Evolutionary conservation across 2,797 vertebrate species (phyloP).

Genomic region (Poecilia wingei): DNA sequence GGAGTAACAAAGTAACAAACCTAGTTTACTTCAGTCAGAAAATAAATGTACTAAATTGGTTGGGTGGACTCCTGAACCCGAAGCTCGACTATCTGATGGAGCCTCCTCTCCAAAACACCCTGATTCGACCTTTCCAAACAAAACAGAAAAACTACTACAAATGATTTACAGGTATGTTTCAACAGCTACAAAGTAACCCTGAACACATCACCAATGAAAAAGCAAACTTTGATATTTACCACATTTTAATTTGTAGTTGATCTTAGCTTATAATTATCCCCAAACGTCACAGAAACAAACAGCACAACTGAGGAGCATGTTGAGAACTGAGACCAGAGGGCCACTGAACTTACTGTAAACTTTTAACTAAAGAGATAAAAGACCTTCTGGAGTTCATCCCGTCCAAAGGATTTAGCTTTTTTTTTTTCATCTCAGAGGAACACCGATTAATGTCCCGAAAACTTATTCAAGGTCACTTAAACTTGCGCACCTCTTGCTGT

Average conservation of each 20-base stretch:
- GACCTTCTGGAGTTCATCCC: slow-evolving; percentile 16
- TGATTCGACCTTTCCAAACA: background rate
- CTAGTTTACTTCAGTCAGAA: background rate
- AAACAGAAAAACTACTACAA: background rate
- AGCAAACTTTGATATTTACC: background rate
- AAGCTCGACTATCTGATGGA: no score
- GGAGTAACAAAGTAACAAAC: no score
- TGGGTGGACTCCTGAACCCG: no score
- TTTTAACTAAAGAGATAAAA: slow-evolving; percentile 33
- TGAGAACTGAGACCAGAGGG: slow-evolving; percentile 15
- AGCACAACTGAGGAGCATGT: background rate
- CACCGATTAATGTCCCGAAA: slow-evolving; percentile 53
- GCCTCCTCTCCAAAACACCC: no score
- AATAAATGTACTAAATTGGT: background rate
- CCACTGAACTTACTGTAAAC: slow-evolving; percentile 13
- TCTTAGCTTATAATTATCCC: background rate
- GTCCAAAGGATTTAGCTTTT: slow-evolving; percentile 50
- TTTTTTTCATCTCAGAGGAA: slow-evolving; percentile 46
- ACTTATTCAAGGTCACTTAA: slow-evolving; percentile 64
- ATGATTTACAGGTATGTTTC: background rate
- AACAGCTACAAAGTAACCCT: background rate
- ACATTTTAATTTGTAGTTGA: background rate
- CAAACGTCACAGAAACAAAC: background rate
- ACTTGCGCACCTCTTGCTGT: slow-evolving; percentile 42
- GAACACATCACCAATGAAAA: background rate